phyloP scores from a whole-genome alignment of 2,113 vertebrate species.

The Sylvietta virens region DNA sequence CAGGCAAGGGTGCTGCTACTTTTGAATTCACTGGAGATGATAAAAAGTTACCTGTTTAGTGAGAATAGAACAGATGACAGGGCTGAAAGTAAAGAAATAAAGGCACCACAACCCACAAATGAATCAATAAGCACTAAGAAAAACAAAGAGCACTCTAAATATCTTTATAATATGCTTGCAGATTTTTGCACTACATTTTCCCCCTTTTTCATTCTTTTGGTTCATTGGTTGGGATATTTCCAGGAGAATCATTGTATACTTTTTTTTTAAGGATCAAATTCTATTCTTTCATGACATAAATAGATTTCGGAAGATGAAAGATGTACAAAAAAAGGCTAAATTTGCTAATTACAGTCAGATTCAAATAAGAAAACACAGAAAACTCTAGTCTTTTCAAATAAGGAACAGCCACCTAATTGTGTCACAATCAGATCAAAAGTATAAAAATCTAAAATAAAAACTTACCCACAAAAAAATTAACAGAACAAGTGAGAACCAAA shows the following conservation, averaged over 20 bases:
- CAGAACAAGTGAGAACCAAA: background rate
- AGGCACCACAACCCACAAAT: background rate
- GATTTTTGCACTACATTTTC: accelerated
- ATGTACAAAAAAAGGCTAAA: background rate
- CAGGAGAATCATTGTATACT: background rate
- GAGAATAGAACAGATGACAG: background rate
- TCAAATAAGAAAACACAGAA: background rate
- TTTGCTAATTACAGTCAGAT: background rate
- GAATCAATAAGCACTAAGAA: background rate
- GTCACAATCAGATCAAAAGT: background rate
- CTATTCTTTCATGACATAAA: background rate
- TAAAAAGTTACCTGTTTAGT: background rate
- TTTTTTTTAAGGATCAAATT: background rate
- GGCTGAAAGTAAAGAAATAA: background rate
- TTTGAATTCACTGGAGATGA: background rate
- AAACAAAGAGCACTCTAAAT: background rate
- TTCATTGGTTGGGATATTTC: accelerated
- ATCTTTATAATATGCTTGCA: background rate
- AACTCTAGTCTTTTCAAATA: background rate
- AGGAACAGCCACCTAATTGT: background rate
- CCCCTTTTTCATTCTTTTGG: background rate
- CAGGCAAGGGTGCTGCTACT: background rate
- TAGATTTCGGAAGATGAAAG: background rate
- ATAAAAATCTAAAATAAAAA: background rate
- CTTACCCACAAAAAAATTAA: background rate